Conservation (phyloP, 2,113 vertebrate species). For the Apeltes quadracus region DNA sequence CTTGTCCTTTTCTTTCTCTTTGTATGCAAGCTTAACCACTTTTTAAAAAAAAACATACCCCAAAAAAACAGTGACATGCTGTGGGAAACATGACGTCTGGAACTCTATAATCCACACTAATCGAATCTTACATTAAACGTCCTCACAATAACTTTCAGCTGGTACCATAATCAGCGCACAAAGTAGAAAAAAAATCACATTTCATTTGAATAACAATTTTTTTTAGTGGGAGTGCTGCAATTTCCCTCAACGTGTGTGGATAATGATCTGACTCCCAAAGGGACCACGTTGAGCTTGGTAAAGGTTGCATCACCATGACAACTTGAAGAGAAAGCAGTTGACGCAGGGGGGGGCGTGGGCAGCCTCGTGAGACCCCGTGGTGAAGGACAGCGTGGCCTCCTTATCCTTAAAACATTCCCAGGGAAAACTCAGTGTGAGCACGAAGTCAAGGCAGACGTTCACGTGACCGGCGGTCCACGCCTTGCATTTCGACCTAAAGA, state of each 20-base stretch:
- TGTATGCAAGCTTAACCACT: background rate
- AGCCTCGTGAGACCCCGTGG: background rate
- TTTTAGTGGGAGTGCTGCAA: constrained; percentile 67
- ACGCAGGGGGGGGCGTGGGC: background rate
- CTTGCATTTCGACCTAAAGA: background rate
- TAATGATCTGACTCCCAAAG: constrained; percentile 66
- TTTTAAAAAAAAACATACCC: background rate
- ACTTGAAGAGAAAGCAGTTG: constrained; percentile 41
- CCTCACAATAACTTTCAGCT: constrained; percentile 48
- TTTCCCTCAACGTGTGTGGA: constrained; percentile 56
- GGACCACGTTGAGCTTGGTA: constrained; percentile 55
- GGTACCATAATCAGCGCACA: constrained; percentile 11
- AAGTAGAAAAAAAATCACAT: constrained; percentile 32
- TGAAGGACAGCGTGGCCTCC: background rate
- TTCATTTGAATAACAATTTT: constrained; percentile 77
- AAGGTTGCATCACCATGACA: constrained; percentile 74
- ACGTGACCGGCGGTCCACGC: background rate
- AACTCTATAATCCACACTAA: constrained; percentile 37
- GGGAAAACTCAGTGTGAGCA: background rate
- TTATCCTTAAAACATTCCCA: background rate
- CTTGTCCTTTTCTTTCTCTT: background rate
- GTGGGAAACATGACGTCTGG: constrained; percentile 7
- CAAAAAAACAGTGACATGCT: background rate
- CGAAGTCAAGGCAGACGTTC: background rate
- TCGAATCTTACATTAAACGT: constrained; percentile 55